Conservation (phyloP, 2,888 invertebrate genomes). For the Lottia gigantea region DNA sequence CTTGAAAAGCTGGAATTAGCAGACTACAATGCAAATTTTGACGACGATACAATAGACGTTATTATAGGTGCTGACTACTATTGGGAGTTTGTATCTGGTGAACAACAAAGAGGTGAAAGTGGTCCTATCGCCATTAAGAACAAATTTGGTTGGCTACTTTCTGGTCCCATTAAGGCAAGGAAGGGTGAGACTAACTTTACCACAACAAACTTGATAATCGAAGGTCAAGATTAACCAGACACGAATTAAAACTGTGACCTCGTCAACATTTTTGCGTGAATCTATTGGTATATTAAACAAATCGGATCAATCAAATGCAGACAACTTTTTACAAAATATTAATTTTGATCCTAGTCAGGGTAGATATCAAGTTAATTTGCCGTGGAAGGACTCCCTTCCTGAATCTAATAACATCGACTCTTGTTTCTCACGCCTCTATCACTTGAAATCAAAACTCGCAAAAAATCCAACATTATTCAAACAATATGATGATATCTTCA, state of each 20-base stretch:
- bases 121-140: not conserved
- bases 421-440: not conserved
- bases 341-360: not conserved
- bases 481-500: not conserved
- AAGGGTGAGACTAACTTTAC: not conserved
- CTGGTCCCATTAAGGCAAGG: not conserved
- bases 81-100: not conserved
- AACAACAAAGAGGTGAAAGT: not conserved
- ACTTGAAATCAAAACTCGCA: not conserved
- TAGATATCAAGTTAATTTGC: conserved; percentile 3
- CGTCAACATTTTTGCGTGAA: too few species aligned
- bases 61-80: not conserved
- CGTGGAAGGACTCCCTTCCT: conserved; percentile 3
- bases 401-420: not conserved
- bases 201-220: not conserved
- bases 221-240: not conserved
- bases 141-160: conserved; percentile 5
- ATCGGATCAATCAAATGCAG: not conserved
- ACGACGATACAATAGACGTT: not conserved
- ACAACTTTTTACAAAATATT: not conserved
- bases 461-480: conserved; percentile 5
- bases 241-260: too few species aligned
- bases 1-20: not conserved
- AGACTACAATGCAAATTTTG: not conserved
- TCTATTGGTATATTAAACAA: not conserved